Percentiles rank a stretch among this genome's conserved stretches.
These are phyloP conservation scores for Chamaea fasciata DNA, from an alignment of 2,113 vertebrate species.

Conservation along the genomic window DNA sequence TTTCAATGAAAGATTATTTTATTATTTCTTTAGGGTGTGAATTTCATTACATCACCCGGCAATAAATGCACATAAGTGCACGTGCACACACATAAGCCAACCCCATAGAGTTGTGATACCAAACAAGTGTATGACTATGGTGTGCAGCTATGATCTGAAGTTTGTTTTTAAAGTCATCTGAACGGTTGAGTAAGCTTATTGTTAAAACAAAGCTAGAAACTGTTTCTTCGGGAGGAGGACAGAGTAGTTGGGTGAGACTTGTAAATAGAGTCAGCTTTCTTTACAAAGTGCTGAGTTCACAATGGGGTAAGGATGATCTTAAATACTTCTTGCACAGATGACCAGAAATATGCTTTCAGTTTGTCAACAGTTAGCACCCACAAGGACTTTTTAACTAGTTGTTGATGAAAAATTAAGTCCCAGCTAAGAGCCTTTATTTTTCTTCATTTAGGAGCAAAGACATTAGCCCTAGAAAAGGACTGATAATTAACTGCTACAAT, in stretches of 20 bases:
- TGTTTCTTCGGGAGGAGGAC: constrained; percentile 32
- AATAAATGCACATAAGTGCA: background rate
- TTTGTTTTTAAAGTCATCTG: constrained; percentile 30
- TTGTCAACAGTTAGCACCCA: constrained; percentile 12
- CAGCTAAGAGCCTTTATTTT: constrained; percentile 46
- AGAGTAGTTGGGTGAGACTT: constrained; percentile 31
- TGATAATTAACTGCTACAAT: constrained; percentile 76
- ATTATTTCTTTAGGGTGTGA: background rate
- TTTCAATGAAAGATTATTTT: background rate
- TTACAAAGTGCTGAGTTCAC: constrained; percentile 18
- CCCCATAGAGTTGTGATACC: background rate
- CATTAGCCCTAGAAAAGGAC: constrained; percentile 68
- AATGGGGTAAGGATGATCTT: background rate
- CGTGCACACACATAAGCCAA: background rate
- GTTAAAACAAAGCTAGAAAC: constrained; percentile 64
- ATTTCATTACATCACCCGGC: background rate
- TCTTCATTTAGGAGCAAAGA: constrained; percentile 60
- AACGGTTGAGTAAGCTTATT: constrained; percentile 67
- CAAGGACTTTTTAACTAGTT: constrained; percentile 46
- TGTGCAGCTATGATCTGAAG: background rate
- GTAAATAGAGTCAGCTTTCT: constrained; percentile 51
- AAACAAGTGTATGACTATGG: background rate
- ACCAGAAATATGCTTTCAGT: constrained; percentile 46
- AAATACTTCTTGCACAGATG: background rate
- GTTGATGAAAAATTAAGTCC: constrained; percentile 58